Evolutionary conservation across 1,140 invertebrate species (phyloP).

Genomic region (Lepidurus apus): DNA sequence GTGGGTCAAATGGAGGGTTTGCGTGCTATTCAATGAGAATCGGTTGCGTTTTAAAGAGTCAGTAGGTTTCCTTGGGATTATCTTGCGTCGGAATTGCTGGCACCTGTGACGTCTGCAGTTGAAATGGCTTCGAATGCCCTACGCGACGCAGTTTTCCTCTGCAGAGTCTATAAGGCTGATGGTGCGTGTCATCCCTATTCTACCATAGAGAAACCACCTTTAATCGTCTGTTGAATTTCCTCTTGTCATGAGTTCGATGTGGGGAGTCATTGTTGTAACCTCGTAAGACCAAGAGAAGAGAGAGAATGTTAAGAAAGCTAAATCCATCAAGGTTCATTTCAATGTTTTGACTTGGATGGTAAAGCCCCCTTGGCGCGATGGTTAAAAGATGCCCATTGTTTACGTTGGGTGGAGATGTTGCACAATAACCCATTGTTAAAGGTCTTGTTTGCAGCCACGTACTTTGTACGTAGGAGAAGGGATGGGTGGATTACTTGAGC

Average conservation of each 20-base stretch:
- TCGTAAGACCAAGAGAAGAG: neutral
- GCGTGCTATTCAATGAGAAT: neutral
- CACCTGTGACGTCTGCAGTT: too few relatives aligned
- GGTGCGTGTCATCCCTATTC: too few relatives aligned
- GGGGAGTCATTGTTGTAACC: neutral
- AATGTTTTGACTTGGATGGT: neutral
- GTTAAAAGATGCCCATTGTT: neutral
- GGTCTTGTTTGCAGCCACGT: neutral
- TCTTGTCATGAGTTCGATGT: too few relatives aligned
- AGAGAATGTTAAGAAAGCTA: neutral
- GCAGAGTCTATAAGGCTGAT: too few relatives aligned
- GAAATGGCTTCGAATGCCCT: too few relatives aligned
- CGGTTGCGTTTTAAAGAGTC: neutral
- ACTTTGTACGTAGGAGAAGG: neutral
- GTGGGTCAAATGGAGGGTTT: neutral
- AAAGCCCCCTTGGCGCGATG: neutral
- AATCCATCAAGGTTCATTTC: slow-evolving; percentile 7
- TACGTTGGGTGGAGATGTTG: neutral
- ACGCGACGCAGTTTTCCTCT: too few relatives aligned
- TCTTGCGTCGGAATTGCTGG: too few relatives aligned
- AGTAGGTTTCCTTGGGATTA: neutral
- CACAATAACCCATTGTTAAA: slow-evolving; percentile 14
- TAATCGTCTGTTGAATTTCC: too few relatives aligned
- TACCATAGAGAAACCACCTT: too few relatives aligned
- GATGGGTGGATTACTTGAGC: slow-evolving; percentile 2